These are phyloP conservation scores for Gymnogyps californianus DNA, from an alignment of 2,113 vertebrate species.

Conservation along the genomic window DNA sequence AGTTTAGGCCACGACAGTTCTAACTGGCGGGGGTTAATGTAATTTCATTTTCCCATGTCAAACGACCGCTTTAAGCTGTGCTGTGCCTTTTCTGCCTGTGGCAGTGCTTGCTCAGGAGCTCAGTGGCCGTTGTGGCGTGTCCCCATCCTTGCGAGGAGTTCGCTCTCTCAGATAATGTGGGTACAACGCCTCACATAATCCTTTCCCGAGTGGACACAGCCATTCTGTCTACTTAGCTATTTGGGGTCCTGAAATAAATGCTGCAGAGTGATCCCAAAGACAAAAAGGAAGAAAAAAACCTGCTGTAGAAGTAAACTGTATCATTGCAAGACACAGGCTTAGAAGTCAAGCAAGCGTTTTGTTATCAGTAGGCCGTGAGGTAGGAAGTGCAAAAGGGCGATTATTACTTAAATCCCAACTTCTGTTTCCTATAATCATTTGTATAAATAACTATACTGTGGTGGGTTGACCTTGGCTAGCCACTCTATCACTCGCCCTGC, in stretches of 20 bases:
- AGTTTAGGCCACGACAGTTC: background rate
- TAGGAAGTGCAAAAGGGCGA: background rate
- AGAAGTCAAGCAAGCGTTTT: background rate
- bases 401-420: background rate
- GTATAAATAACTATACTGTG: background rate
- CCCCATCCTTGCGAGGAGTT: background rate
- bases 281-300: background rate
- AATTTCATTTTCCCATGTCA: background rate
- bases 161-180: background rate
- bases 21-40: rapidly evolving
- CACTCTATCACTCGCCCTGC: background rate
- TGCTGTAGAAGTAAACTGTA: background rate
- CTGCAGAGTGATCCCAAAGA: background rate
- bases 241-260: background rate
- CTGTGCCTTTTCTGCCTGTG: background rate
- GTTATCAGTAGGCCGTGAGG: background rate
- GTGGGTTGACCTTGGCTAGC: background rate
- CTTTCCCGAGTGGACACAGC: background rate
- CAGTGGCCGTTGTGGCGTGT: background rate
- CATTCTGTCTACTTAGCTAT: background rate
- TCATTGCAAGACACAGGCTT: background rate
- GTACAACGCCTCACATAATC: background rate
- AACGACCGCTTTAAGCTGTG: background rate
- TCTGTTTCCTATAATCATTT: background rate
- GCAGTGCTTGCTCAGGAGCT: background rate